These are phyloP conservation scores for Planiliza haematocheilus DNA, from an alignment of 2,113 vertebrate genomes.

Conservation along the genomic window DNA sequence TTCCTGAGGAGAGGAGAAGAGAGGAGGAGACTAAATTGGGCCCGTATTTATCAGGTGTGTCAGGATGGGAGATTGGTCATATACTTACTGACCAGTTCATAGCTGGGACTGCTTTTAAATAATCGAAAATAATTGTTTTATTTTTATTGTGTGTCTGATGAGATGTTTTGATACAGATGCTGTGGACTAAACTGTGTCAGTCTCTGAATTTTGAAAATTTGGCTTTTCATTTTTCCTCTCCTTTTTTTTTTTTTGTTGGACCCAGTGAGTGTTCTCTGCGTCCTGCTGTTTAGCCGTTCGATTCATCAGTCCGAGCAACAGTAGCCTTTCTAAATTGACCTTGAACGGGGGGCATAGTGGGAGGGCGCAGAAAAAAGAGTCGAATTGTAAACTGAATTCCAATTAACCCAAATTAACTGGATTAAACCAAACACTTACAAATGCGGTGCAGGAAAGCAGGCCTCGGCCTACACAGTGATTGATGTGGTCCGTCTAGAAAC, in stretches of 20 bases:
- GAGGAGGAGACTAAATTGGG: conserved; percentile 5
- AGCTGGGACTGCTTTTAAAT: too few relatives aligned
- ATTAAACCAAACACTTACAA: background rate
- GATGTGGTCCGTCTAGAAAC: background rate
- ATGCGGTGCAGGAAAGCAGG: background rate
- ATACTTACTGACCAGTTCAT: too few relatives aligned
- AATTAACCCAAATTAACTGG: background rate
- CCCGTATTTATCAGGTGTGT: conserved; percentile 30
- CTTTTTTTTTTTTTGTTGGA: too few relatives aligned
- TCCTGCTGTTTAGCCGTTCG: background rate
- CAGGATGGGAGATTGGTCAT: conserved; percentile 8
- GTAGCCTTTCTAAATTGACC: conserved; percentile 4
- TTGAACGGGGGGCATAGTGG: background rate
- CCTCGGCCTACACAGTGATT: too few relatives aligned
- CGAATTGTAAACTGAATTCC: background rate
- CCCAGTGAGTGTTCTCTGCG: background rate
- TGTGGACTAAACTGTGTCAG: too few relatives aligned
- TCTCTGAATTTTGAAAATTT: background rate
- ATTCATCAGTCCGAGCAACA: background rate
- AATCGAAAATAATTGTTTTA: too few relatives aligned
- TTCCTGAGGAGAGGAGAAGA: conserved; percentile 16
- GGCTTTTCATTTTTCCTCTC: background rate
- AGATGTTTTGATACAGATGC: background rate
- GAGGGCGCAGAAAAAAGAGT: background rate
- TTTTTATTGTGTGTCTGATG: too few relatives aligned